Base-by-base conservation (phyloP, 2,797 vertebrate genomes). In the Epinephelus awoara region DNA sequence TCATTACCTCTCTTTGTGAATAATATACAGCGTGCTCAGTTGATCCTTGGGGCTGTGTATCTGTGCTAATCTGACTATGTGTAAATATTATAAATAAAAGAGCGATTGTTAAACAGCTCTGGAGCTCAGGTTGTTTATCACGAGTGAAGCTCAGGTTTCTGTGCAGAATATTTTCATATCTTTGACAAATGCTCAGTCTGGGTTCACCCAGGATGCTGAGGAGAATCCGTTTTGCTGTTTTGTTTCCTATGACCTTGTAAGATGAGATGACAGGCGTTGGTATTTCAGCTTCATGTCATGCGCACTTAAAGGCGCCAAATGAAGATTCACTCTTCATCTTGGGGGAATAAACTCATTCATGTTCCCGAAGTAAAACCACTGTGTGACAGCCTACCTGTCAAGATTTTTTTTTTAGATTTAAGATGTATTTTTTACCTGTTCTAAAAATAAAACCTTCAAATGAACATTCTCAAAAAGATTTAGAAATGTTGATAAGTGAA, bases 391-490 rank as follows among this genome's bases (percentile, higher is more conserved):
- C 34, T 56, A 47, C 55, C 64, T 85, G 75, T 90, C 85, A 88
- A 59, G 38, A 82, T 38, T 2, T 57, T 58, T 63, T 40, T 67
- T 29, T 56, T 2, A 34, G 18, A 66, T 67, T 57, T 67, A 0
- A 55, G 34, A 6, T 40, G n/a, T 71, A 21, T 72, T 80, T 86
- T 75, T 40, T 50, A 42, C 29, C 57, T 42, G 55, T 56, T 80
- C 86, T 27, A 82, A 88, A 90, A 89, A 87, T 89, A 88, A 51
- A 69, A 12, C 6, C 18, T 83, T 85, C 61, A 76, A 86, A 86
- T 9, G 6, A 46, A 68, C 64, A 78, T 15, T 68, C 34, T 75
- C 34, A 19, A 68, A 77, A 69, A 72, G 29, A 58, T 58, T 29
- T 38, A 46, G 27, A 61, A 49, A 67, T 62, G 67, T 57, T 49